Percentiles rank a stretch among this genome's conserved stretches.
Evolutionary conservation across 2,113 vertebrate species (phyloP).

Genomic region (Calyptommatus sinebrachiatus): DNA sequence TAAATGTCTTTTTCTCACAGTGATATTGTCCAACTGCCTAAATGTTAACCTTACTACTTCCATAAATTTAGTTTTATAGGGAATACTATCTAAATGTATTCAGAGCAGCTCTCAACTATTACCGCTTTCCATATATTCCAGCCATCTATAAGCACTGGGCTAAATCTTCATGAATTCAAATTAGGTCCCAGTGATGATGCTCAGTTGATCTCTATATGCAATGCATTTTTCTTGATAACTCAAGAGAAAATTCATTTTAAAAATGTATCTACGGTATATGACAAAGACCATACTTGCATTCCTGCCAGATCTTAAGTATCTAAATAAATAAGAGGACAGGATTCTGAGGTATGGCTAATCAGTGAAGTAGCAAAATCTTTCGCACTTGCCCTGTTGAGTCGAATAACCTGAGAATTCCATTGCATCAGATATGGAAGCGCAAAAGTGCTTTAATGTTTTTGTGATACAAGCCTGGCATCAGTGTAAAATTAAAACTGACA

Average conservation of each 20-base stretch:
- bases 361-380: background rate
- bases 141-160: background rate
- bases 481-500: background rate
- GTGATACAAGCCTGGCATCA: background rate
- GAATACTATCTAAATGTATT: background rate
- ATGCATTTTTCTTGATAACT: background rate
- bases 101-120: background rate
- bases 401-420: background rate
- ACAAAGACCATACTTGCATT: background rate
- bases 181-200: background rate
- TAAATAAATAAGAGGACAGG: background rate
- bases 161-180: background rate
- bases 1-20: background rate
- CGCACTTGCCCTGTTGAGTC: background rate
- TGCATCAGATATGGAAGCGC: background rate
- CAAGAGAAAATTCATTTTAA: background rate
- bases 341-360: background rate
- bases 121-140: background rate
- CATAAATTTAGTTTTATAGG: background rate
- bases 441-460: background rate
- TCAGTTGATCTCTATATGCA: background rate
- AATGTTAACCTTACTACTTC: no score
- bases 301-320: background rate
- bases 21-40: background rate
- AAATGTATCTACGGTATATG: background rate